Evolutionary conservation across 2,797 vertebrate genomes (phyloP), one percentile per base, ranked within the genome.

Genomic region (Nyctibius grandis): DNA sequence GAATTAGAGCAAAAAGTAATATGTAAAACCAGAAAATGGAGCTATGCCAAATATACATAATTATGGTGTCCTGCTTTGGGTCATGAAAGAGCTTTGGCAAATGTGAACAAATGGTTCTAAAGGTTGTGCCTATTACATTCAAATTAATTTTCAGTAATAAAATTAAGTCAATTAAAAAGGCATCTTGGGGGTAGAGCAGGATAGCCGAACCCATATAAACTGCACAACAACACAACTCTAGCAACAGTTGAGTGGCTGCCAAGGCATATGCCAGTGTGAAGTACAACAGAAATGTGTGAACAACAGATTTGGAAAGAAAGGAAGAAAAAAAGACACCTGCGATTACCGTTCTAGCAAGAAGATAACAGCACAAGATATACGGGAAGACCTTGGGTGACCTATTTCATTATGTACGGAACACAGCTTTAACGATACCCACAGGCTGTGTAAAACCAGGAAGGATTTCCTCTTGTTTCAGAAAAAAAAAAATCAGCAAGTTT

Each of bases 61-160:
- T 51, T 36, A 33, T 6, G 13, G 78, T 75, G 15, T 14, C 11
- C 5, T 69, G 15, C 29, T 85, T 89, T 4, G 3, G 38, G 36
- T 81, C 44, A n/a, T 70, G 47, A 77, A 83, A 64, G 50, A 16
- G 3, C 15, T 87, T 80, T 89, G 69, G 60, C 64, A 94, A 82
- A 76, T 12, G 29, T 70, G 36, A 91, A 15, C 6, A 93, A 91
- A 88, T n/a, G 3, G 6, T 74, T 92, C 18, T 67, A 91, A 91
- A 88, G 47, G 40, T 42, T 79, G n/a, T 73, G 65, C 25, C 31
- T 91, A 36, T 85, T 77, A 82, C 57, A 33, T 56, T 87, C 45
- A 83, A 91, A 91, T 92, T 93, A 85, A 75, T 95, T 88, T 82
- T 91, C 63, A 91, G 67, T 86, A 88, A 88, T 85, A 82, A 88